A percentile compares a stretch with the other conserved stretches of the same genome.
Conservation (phyloP, 2,888 invertebrate genomes). For the Camptogramma bilineatum region DNA sequence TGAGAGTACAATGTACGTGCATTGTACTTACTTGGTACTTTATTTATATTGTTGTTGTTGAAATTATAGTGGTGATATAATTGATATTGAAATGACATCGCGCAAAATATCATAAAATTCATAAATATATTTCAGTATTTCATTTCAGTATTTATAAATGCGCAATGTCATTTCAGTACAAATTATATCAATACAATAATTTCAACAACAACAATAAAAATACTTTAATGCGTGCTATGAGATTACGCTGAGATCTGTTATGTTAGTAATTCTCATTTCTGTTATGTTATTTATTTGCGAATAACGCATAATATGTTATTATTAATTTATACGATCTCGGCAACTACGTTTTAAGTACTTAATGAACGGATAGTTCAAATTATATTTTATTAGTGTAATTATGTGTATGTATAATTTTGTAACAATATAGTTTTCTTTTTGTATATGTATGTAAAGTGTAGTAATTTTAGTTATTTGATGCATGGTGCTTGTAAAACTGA, state of each 20-base stretch:
- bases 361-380: constrained; percentile 16
- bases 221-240: constrained; percentile 9
- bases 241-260: constrained; percentile 32
- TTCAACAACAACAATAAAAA: neutral
- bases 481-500: constrained; percentile 22
- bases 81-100: too few species aligned
- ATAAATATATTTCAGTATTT: neutral
- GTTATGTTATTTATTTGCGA: constrained; percentile 18
- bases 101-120: too few species aligned
- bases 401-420: constrained; percentile 16
- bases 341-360: constrained; percentile 26
- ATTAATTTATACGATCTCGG: constrained; percentile 26
- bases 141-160: neutral
- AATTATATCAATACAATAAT: neutral
- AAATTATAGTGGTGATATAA: too few species aligned
- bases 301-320: constrained; percentile 15
- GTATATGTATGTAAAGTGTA: constrained; percentile 17
- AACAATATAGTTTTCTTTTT: constrained; percentile 6
- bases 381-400: constrained; percentile 19
- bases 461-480: constrained; percentile 22
- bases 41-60: too few species aligned
- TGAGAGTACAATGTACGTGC: neutral
- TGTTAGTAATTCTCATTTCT: constrained; percentile 11
- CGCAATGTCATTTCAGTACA: neutral
- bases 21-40: too few species aligned